phyloP scores from a whole-genome alignment of 2,888 invertebrate genomes.

The Anagyrus pseudococci region DNA sequence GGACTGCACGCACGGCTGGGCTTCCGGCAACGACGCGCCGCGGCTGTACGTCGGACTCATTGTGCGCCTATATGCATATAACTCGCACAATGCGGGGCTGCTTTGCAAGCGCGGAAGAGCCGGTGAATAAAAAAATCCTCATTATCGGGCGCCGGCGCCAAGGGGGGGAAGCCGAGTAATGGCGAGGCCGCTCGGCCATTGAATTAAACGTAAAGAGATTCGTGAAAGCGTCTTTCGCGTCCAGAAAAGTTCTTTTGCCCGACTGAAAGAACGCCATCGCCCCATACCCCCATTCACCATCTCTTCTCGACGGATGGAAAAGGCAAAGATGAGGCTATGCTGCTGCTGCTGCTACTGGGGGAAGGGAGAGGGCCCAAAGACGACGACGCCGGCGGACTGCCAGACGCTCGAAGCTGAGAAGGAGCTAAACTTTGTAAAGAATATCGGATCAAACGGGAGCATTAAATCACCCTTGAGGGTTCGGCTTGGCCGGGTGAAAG shows the following conservation, averaged over 20 bases:
- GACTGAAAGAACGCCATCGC: conserved; percentile 37
- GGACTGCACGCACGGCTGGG: no score
- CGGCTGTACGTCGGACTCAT: no score
- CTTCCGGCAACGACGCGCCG: no score
- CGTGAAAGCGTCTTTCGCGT: conserved; percentile 38
- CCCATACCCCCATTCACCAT: no score
- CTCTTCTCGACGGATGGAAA: conserved; percentile 1
- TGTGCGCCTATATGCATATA: no score
- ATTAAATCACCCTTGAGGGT: conserved; percentile 53
- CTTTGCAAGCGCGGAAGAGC: no score
- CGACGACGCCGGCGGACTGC: conserved; percentile 28
- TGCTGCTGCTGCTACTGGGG: conserved; percentile 23
- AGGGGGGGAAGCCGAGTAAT: conserved; percentile 2
- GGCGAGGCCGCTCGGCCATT: conserved; percentile 1
- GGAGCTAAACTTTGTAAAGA: conserved; percentile 52
- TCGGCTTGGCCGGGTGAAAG: conserved; percentile 36
- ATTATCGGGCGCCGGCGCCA: no score
- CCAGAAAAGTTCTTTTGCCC: conserved; percentile 39
- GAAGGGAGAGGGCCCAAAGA: conserved; percentile 29
- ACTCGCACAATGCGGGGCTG: no score
- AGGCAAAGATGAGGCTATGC: conserved; percentile 11
- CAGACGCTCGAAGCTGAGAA: conserved; percentile 33
- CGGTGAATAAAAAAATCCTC: no score
- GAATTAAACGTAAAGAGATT: conserved; percentile 32
- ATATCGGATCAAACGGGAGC: conserved; percentile 54